Conservation (phyloP, 1,140 invertebrate species). For the Caenorhabditis briggsae region DNA sequence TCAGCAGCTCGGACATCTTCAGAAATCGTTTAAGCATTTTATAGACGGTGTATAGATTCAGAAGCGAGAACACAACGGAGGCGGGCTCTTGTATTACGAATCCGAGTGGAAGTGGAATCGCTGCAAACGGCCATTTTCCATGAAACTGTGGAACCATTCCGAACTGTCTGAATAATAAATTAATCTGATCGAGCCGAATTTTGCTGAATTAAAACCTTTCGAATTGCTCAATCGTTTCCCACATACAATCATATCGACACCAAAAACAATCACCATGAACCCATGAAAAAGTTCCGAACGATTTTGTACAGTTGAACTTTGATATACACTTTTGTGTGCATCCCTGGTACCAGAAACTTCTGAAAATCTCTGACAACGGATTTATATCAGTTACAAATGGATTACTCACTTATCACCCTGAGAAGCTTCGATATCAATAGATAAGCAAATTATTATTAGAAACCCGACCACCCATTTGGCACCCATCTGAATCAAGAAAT, state of each 20-base stretch:
- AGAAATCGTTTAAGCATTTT: conserved; percentile 29
- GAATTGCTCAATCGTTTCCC: conserved; percentile 18
- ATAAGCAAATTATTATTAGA: neutral
- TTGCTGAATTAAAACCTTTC: neutral
- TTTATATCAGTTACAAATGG: neutral
- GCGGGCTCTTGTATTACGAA: conserved; percentile 41
- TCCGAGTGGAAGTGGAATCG: conserved; percentile 29
- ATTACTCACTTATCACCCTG: neutral
- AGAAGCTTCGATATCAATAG: neutral
- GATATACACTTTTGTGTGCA: neutral
- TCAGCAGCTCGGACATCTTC: neutral
- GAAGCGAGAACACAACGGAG: conserved; percentile 1
- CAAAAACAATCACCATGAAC: conserved; percentile 39
- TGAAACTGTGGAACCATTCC: conserved; percentile 31
- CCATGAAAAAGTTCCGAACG: conserved; percentile 9
- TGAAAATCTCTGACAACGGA: neutral
- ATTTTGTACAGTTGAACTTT: neutral
- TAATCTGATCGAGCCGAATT: neutral
- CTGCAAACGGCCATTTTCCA: conserved; percentile 36
- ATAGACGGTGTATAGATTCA: conserved; percentile 5
- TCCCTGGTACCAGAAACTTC: conserved; percentile 34
- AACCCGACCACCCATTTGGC: neutral
- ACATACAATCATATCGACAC: conserved; percentile 46
- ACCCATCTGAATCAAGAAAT: neutral
- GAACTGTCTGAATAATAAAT: conserved; percentile 3